phyloP scores from a whole-genome alignment of 1,140 invertebrate genomes.

The Camponotus floridanus region DNA sequence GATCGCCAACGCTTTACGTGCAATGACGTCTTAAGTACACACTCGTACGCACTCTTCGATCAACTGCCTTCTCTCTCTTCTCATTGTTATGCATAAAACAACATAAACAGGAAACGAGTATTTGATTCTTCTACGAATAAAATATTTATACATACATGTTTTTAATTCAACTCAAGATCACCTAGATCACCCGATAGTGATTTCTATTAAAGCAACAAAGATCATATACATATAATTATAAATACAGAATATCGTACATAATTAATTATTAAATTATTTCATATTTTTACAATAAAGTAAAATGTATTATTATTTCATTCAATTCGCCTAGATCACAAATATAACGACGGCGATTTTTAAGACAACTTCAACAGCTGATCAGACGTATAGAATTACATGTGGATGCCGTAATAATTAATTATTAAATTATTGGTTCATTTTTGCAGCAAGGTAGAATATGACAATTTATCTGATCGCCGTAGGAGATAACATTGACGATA shows the following conservation, averaged over 20 bases:
- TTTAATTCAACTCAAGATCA: neutral
- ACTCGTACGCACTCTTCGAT: neutral
- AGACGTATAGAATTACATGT: neutral
- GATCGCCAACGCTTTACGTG: constrained; percentile 29
- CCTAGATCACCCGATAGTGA: no score
- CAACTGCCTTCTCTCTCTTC: constrained; percentile 5
- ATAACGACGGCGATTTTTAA: neutral
- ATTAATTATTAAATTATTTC: no score
- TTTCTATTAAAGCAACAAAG: neutral
- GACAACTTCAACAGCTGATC: neutral
- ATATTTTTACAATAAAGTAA: no score
- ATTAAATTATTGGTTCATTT: neutral
- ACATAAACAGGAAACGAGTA: constrained; percentile 56
- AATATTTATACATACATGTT: constrained; percentile 74
- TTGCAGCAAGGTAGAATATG: neutral
- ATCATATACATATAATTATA: neutral
- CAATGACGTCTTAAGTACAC: constrained; percentile 41
- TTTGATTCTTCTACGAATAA: constrained; percentile 76
- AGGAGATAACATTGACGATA: constrained; percentile 25
- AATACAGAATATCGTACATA: no score
- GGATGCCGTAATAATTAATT: constrained; percentile 6
- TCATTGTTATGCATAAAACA: constrained; percentile 77
- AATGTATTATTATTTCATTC: no score
- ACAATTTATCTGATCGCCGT: constrained; percentile 32
- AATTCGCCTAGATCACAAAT: neutral